Conservation (phyloP, 2,888 invertebrate species). For the Aleiodes leptofemur region DNA sequence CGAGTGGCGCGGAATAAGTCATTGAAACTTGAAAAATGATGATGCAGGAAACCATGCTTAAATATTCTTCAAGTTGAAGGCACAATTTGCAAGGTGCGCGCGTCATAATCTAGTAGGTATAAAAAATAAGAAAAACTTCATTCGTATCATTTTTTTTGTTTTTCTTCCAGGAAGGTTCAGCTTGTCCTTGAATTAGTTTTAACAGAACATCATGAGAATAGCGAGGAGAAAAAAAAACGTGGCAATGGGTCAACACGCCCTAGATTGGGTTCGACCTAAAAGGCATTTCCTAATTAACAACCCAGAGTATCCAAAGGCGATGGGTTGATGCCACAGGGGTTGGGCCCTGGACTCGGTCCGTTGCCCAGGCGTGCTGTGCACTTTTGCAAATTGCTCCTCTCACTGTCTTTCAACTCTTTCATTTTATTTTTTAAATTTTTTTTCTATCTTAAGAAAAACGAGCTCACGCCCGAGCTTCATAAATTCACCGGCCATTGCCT, state of each 20-base stretch:
- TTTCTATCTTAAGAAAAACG: neutral
- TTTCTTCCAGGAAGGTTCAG: neutral
- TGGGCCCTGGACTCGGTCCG: constrained; percentile 22
- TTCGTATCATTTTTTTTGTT: neutral
- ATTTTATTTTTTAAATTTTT: neutral
- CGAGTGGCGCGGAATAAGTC: no score
- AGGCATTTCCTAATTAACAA: constrained; percentile 65
- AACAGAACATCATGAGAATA: neutral
- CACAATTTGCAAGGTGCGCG: no score
- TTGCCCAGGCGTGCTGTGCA: constrained; percentile 52
- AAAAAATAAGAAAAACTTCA: constrained; percentile 1
- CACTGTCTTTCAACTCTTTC: constrained; percentile 22
- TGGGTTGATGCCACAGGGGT: constrained; percentile 32
- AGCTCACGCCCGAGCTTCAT: constrained; percentile 19
- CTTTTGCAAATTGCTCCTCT: constrained; percentile 64
- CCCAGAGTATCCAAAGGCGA: constrained; percentile 39
- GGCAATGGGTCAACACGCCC: constrained; percentile 44
- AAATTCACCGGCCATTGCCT: constrained; percentile 7
- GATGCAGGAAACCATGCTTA: no score
- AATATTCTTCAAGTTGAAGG: no score
- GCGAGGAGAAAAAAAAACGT: neutral
- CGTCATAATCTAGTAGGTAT: no score
- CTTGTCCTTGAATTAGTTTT: constrained; percentile 3
- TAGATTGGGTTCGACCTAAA: constrained; percentile 61
- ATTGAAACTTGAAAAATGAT: no score